Percentiles rank a stretch among this genome's conserved stretches.
phyloP scores from a whole-genome alignment of 2,888 invertebrate species.

The Galerucella calmariensis region DNA sequence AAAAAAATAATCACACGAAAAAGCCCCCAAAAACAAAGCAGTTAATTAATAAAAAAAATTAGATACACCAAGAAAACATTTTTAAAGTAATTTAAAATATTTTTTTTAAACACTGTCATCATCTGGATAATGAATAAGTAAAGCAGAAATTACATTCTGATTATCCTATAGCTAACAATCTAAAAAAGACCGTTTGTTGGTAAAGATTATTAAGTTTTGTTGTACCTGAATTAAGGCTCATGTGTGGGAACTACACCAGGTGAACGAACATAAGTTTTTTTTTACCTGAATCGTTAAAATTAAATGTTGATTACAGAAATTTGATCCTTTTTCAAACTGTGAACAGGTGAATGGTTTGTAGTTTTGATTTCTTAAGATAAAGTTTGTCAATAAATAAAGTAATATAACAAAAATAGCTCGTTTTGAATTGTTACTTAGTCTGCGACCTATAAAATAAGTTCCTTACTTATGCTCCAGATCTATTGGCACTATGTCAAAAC shows the following conservation, averaged over 20 bases:
- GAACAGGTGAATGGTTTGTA: constrained; percentile 13
- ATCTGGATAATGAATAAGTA: too few species aligned
- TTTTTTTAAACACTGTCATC: too few species aligned
- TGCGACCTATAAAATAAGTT: not conserved
- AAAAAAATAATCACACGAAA: constrained; percentile 14
- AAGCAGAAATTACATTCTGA: too few species aligned
- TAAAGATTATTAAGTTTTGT: too few species aligned
- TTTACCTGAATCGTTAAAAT: constrained; percentile 27
- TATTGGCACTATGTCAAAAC: not conserved
- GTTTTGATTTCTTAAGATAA: not conserved
- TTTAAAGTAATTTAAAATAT: not conserved
- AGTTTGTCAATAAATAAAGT: too few species aligned
- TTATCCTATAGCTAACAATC: too few species aligned
- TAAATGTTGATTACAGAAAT: constrained; percentile 11
- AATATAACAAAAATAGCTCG: not conserved
- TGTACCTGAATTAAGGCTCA: constrained; percentile 1
- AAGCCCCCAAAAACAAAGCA: not conserved
- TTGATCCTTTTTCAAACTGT: constrained; percentile 11
- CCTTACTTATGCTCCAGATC: not conserved
- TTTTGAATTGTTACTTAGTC: not conserved
- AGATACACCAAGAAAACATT: not conserved
- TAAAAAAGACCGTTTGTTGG: too few species aligned
- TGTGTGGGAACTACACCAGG: constrained; percentile 21
- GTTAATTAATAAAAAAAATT: not conserved
- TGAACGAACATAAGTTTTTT: constrained; percentile 7